Percentiles rank a stretch among this genome's conserved stretches.
Conservation (phyloP, 2,888 invertebrate species). For the Bedellia somnulentella region DNA sequence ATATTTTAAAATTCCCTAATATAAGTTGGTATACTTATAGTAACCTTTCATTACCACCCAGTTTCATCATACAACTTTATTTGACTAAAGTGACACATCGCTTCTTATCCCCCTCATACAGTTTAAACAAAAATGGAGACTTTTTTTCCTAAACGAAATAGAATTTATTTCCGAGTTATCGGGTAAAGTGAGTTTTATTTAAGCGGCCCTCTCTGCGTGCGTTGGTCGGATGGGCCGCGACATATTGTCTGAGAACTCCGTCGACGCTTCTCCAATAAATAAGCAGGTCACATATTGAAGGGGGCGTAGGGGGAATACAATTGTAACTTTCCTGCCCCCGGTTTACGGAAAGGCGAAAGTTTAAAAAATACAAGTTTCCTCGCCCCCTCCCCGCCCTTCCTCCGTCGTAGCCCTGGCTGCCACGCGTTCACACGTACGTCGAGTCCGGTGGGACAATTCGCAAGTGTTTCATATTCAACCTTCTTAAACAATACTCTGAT, state of each 20-base stretch:
- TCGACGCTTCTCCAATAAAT: slow-evolving; percentile 56
- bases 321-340: slow-evolving; percentile 53
- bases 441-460: slow-evolving; percentile 15
- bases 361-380: slow-evolving; percentile 57
- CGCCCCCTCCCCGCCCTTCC: slow-evolving; percentile 8
- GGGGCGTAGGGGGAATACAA: slow-evolving; percentile 53
- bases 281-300: slow-evolving; percentile 62
- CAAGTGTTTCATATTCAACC: slow-evolving; percentile 9
- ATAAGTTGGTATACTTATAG: too few relatives aligned
- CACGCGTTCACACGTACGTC: slow-evolving; percentile 14
- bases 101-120: too few relatives aligned
- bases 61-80: too few relatives aligned
- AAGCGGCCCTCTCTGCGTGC: slow-evolving; percentile 33
- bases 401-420: slow-evolving; percentile 13
- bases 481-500: background rate
- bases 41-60: too few relatives aligned
- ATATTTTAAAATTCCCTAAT: too few relatives aligned
- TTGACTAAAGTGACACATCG: too few relatives aligned
- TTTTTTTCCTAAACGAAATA: too few relatives aligned
- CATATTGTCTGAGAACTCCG: slow-evolving; percentile 57
- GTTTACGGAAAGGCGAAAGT: slow-evolving; percentile 50
- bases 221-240: slow-evolving; percentile 42
- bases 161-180: too few relatives aligned
- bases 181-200: slow-evolving; percentile 46
- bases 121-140: too few relatives aligned